These are phyloP conservation scores for Lordiphosa collinella DNA, from an alignment of 1,140 invertebrate genomes.

Conservation along the genomic window DNA sequence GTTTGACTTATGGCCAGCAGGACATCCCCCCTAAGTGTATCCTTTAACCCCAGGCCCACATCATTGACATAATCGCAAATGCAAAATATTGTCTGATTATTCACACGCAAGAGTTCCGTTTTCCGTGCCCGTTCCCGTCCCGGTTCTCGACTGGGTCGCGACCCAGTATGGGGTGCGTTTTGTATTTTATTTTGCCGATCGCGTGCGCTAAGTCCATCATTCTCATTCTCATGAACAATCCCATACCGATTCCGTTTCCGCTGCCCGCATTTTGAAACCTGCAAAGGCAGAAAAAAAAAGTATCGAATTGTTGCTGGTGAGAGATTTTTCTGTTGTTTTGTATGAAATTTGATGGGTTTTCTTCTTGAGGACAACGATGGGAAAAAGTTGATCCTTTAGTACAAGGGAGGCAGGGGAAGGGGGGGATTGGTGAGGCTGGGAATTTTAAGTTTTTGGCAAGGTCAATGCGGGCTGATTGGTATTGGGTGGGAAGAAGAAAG, in stretches of 20 bases:
- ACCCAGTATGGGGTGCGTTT: conserved; percentile 54
- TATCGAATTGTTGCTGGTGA: conserved; percentile 61
- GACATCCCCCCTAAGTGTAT: conserved; percentile 8
- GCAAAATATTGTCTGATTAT: conserved; percentile 65
- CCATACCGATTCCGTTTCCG: conserved; percentile 41
- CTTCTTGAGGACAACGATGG: conserved; percentile 29
- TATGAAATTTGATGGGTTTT: conserved; percentile 35
- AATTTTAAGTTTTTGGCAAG: conserved; percentile 21
- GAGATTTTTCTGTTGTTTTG: conserved; percentile 48
- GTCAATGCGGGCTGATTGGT: conserved; percentile 49
- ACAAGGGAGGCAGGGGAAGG: not conserved
- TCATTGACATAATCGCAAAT: conserved; percentile 64
- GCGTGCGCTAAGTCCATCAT: conserved; percentile 49
- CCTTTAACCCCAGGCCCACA: conserved; percentile 40
- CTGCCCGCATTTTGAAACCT: conserved; percentile 68
- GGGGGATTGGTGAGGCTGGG: conserved; percentile 25
- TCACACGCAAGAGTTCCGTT: conserved; percentile 34
- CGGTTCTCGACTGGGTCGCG: conserved; percentile 25
- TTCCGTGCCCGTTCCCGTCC: conserved; percentile 4
- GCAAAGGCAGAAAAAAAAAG: conserved; percentile 63
- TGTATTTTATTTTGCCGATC: conserved; percentile 55
- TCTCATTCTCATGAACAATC: conserved; percentile 15
- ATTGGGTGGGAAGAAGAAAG: not conserved
- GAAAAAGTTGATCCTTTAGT: conserved; percentile 46
- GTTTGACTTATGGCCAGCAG: conserved; percentile 9